Percentiles rank a stretch among this genome's conserved stretches.
phyloP scores from a whole-genome alignment of 2,888 invertebrate genomes.

The Dicyrtomina minuta region DNA sequence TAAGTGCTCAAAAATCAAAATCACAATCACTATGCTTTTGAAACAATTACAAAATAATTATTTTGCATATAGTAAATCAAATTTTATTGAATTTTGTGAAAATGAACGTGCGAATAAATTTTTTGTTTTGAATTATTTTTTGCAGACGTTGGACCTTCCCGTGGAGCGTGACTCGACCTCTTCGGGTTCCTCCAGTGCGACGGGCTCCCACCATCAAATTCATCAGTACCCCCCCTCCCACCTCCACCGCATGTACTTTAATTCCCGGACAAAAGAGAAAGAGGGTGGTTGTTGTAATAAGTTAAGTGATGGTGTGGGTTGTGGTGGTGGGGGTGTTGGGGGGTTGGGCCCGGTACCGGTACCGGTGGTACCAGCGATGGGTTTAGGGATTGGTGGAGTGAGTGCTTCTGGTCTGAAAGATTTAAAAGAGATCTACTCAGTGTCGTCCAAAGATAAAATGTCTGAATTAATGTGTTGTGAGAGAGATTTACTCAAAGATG shows the following conservation, averaged over 20 bases:
- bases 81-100: no score
- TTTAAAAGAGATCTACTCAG: constrained; percentile 49
- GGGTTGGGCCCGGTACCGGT: no score
- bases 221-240: constrained; percentile 54
- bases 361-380: no score
- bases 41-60: no score
- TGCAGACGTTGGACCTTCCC: constrained; percentile 82
- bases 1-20: constrained; percentile 58
- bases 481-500: constrained; percentile 49
- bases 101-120: not conserved
- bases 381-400: no score
- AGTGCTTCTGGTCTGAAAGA: no score
- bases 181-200: constrained; percentile 66
- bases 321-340: constrained; percentile 32
- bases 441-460: constrained; percentile 53
- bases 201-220: constrained; percentile 54
- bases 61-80: no score
- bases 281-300: no score
- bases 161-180: constrained; percentile 73
- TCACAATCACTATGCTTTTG: not conserved
- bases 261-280: constrained; percentile 56
- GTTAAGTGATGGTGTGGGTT: constrained; percentile 32
- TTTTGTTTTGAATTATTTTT: constrained; percentile 50
- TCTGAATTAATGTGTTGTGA: constrained; percentile 50
- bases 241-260: constrained; percentile 64